phyloP scores from a whole-genome alignment of 2,888 invertebrate species.

The Teinopalpus imperialis region DNA sequence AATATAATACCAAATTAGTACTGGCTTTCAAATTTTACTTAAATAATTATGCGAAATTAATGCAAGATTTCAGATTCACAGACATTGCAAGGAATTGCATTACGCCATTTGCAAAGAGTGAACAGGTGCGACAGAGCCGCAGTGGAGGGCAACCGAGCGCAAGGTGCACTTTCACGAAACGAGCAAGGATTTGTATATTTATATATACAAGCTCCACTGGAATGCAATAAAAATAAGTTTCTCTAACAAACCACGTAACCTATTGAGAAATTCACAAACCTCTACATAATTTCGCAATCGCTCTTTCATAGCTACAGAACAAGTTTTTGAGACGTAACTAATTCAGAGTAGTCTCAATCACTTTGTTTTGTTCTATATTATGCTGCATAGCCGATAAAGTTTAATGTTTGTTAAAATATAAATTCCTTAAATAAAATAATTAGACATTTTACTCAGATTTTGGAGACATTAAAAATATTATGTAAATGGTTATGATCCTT shows the following conservation, averaged over 20 bases:
- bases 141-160: constrained; percentile 37
- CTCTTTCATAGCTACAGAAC: constrained; percentile 15
- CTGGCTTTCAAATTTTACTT: too few species aligned
- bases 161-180: constrained; percentile 67
- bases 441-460: too few species aligned
- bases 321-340: constrained; percentile 10
- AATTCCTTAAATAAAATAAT: too few species aligned
- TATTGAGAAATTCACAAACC: constrained; percentile 25
- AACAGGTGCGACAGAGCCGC: constrained; percentile 44
- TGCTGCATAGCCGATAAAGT: too few species aligned
- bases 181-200: constrained; percentile 48
- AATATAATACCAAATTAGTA: too few species aligned
- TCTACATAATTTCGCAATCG: constrained; percentile 28
- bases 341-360: neutral
- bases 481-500: too few species aligned
- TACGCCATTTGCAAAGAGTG: constrained; percentile 69
- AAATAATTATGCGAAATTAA: too few species aligned
- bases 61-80: constrained; percentile 21
- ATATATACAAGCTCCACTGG: constrained; percentile 30
- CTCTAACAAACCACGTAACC: constrained; percentile 34
- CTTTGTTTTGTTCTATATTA: constrained; percentile 12
- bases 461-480: too few species aligned
- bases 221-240: constrained; percentile 47
- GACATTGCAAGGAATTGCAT: constrained; percentile 37
- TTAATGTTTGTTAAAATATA: too few species aligned